Base-by-base conservation (phyloP, 2,113 vertebrate genomes). In the Pachycephala philippinensis region DNA sequence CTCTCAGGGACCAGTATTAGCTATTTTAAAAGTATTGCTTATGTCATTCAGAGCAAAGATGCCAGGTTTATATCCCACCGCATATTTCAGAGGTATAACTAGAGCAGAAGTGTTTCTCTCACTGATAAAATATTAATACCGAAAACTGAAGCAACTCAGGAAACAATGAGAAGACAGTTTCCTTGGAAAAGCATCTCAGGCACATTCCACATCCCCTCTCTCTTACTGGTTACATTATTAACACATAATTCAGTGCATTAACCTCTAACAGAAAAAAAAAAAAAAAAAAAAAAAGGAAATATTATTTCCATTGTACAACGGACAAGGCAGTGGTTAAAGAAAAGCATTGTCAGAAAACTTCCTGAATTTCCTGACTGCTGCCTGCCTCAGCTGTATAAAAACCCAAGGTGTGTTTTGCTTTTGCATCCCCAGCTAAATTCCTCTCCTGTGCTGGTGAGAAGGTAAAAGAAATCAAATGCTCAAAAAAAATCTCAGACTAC, bases 41-140 rank as follows among this genome's bases (percentile, higher is more conserved):
- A 26, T 37, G 18, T n/a, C 30, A 74, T 44, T 68, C 66, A 85
- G 10, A 11, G 82, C 5, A n/a, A 39, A 85, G 15, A 88, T 77
- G 52, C 3, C 65, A 66, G 20, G 30, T 82, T 78, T 66, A 52
- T 69, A 61, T 18, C 66, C 3, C 37, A 80, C 35, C 75, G 42
- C 17, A 87, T 19, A 64, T 84, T 76, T 68, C 22, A 85, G 70
- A 77, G 49, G 17, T 45, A 35, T 68, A 69, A 72, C 37, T 28
- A 86, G 47, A 57, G 56, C 24, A 87, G 53, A 94, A 91, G 20
- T 49, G 2, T 18, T 91, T 80, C 3, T 75, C 31, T 68, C 24
- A 24, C n/a, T 83, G 54, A 54, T 94, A 60, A 85, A 96, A 85
- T 57, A 84, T 84, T 97, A 92, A 89, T 84, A 21, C 13, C 70